Percentiles rank a stretch among this genome's conserved stretches.
These are phyloP conservation scores for Philopotamus ludificatus DNA, from an alignment of 1,140 invertebrate genomes.

Conservation along the genomic window DNA sequence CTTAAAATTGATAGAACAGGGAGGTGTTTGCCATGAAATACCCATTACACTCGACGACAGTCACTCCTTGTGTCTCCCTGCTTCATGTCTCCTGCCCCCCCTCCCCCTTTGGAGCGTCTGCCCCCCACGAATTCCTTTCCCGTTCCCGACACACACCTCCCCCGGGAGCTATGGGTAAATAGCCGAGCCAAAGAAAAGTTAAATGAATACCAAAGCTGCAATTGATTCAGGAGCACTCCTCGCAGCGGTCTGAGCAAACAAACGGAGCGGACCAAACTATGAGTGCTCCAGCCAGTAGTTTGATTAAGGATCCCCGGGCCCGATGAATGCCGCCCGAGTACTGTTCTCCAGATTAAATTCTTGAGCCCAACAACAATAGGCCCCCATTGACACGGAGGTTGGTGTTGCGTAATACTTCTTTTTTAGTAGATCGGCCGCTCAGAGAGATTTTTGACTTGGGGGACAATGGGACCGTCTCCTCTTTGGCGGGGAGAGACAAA, in stretches of 20 bases:
- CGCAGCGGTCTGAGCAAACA: constrained; percentile 6
- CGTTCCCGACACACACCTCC: neutral
- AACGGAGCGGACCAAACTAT: constrained; percentile 12
- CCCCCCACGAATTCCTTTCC: neutral
- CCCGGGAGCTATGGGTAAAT: constrained; percentile 14
- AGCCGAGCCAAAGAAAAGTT: constrained; percentile 30
- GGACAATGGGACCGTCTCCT: constrained; percentile 21
- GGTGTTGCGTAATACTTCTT: constrained; percentile 32
- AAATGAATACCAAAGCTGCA: constrained; percentile 36
- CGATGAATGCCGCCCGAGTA: constrained; percentile 21
- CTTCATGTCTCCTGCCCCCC: neutral
- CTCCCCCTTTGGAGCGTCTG: neutral
- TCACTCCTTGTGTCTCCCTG: neutral
- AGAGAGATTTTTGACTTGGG: constrained; percentile 15
- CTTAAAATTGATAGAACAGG: too few relatives aligned
- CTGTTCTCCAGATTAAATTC: constrained; percentile 36
- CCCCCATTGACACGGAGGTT: constrained; percentile 30
- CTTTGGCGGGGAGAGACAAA: neutral
- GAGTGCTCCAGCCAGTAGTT: constrained; percentile 18
- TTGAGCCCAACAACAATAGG: constrained; percentile 36
- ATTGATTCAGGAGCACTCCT: constrained; percentile 28
- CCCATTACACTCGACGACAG: neutral
- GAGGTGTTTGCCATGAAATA: neutral
- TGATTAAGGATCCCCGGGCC: constrained; percentile 27
- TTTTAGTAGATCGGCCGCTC: constrained; percentile 33